Conservation (phyloP, 1,140 invertebrate species). For the Armadillidium nasatum region DNA sequence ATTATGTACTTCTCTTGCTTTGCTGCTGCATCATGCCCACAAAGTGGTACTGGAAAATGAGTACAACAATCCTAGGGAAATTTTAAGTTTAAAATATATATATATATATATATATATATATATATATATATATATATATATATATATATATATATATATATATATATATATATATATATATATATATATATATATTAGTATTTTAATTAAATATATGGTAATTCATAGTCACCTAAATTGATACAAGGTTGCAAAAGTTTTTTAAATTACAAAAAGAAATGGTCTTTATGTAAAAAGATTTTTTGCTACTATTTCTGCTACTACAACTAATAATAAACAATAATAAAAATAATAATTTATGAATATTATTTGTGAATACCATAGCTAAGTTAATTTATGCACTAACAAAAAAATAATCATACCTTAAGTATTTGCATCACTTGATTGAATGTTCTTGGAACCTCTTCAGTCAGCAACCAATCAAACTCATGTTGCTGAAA, state of each 20-base stretch:
- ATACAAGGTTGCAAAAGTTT: no score
- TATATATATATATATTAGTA: no score
- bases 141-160: no score
- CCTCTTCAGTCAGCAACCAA: conserved; percentile 23
- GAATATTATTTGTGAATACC: no score
- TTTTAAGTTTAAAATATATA: neutral
- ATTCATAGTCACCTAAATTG: no score
- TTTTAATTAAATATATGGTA: no score
- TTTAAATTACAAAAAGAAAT: no score
- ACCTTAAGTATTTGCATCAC: conserved; percentile 20
- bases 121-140: neutral
- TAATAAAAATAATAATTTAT: neutral
- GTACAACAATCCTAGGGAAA: conserved; percentile 71
- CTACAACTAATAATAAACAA: neutral
- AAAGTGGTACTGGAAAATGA: conserved; percentile 73
- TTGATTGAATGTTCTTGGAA: conserved; percentile 20
- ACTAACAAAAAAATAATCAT: no score
- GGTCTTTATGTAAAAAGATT: no score
- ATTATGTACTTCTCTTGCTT: conserved; percentile 83
- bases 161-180: no score
- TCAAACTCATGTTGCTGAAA: conserved; percentile 28
- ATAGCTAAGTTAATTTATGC: no score
- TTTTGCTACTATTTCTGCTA: neutral
- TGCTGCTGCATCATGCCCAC: conserved; percentile 66
- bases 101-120: neutral